Percentiles rank a stretch among this genome's conserved stretches.
Evolutionary conservation across 2,113 vertebrate genomes (phyloP).

Genomic region (Hyaena hyaena): DNA sequence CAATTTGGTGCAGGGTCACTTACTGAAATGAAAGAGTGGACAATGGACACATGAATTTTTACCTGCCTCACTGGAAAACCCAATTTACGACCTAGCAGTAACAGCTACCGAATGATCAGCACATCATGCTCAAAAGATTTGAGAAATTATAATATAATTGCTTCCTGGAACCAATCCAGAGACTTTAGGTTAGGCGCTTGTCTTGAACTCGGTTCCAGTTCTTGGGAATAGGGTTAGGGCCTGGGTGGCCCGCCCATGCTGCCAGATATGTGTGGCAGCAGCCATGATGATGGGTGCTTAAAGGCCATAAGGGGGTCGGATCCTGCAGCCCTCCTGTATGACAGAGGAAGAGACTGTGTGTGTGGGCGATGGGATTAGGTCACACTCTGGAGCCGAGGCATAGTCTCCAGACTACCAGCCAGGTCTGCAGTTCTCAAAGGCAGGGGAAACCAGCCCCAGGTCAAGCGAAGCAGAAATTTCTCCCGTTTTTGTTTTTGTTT

Average conservation of each 20-base stretch:
- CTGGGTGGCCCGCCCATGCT: not conserved
- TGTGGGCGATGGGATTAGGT: not conserved
- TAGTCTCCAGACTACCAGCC: not conserved
- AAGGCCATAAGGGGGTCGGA: not conserved
- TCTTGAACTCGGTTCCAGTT: not conserved
- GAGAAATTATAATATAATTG: slow-evolving; percentile 15
- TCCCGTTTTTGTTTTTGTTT: not conserved
- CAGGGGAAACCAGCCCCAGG: not conserved
- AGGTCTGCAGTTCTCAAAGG: not conserved
- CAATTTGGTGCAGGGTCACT: not conserved
- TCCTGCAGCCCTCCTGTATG: not conserved
- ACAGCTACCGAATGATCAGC: not conserved
- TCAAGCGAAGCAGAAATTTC: not conserved
- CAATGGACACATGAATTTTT: not conserved
- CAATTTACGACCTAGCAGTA: not conserved
- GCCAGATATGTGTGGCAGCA: not conserved
- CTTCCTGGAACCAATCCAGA: slow-evolving; percentile 35
- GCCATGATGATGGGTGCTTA: not conserved
- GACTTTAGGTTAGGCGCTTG: slow-evolving; percentile 4
- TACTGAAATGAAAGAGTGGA: not conserved
- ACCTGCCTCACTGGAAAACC: not conserved
- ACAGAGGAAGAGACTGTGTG: not conserved
- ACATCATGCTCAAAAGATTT: slow-evolving; percentile 43
- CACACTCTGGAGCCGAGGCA: not conserved
- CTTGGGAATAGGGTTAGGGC: not conserved